These are phyloP conservation scores for Conus ventricosus DNA, from an alignment of 1,140 invertebrate species.

Conservation along the genomic window DNA sequence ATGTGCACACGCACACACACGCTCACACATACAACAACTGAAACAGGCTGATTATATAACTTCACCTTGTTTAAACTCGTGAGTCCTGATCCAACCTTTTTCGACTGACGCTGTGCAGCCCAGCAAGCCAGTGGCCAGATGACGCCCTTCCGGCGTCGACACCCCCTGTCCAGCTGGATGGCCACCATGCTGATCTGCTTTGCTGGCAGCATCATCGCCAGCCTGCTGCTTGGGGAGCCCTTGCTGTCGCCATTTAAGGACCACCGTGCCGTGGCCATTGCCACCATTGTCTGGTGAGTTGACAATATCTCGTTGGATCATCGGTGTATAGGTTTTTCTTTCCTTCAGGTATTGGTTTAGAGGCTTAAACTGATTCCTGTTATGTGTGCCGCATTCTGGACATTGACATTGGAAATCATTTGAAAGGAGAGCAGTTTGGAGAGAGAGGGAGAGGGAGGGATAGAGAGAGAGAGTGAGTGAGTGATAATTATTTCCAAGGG, in stretches of 20 bases:
- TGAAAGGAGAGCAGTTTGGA: too few relatives aligned
- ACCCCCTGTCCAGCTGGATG: slow-evolving; percentile 97
- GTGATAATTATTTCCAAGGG: too few relatives aligned
- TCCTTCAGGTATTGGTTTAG: too few relatives aligned
- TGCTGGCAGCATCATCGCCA: slow-evolving; percentile 95
- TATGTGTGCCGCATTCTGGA: too few relatives aligned
- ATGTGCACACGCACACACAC: background rate
- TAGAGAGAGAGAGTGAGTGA: too few relatives aligned
- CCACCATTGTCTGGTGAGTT: slow-evolving; percentile 92
- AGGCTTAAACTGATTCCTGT: too few relatives aligned
- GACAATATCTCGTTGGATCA: background rate
- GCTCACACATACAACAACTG: background rate
- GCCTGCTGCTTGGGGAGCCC: slow-evolving; percentile 95
- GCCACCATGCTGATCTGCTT: slow-evolving; percentile 99
- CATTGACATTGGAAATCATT: too few relatives aligned
- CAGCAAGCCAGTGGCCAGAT: slow-evolving; percentile 59
- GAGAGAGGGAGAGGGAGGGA: too few relatives aligned
- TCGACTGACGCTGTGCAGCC: background rate
- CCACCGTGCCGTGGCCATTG: slow-evolving; percentile 91
- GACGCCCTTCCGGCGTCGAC: slow-evolving; percentile 94
- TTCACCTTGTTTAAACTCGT: too few relatives aligned
- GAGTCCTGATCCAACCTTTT: too few relatives aligned
- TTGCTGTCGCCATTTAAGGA: slow-evolving; percentile 95
- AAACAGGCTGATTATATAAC: too few relatives aligned
- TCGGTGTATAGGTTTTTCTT: too few relatives aligned